These are phyloP conservation scores for Labia minor DNA, from an alignment of 2,888 invertebrate species.

Conservation along the genomic window DNA sequence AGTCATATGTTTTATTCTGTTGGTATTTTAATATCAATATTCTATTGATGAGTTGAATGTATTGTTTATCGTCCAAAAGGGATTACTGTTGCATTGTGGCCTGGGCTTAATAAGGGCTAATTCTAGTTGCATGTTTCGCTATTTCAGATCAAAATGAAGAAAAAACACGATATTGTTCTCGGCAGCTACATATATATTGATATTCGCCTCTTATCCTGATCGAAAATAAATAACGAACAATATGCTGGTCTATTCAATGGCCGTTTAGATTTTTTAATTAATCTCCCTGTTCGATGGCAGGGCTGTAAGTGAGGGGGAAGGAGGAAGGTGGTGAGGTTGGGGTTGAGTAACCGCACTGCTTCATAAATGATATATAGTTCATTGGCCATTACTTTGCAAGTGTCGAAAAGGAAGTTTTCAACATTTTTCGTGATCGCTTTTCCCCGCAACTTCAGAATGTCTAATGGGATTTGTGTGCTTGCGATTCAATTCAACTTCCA, in stretches of 20 bases:
- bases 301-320: no score
- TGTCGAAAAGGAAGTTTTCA: no score
- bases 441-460: no score
- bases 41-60: conserved; percentile 3
- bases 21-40: conserved; percentile 8
- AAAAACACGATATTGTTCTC: conserved; percentile 5
- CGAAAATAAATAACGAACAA: not conserved
- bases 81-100: conserved; percentile 1
- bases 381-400: no score
- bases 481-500: no score
- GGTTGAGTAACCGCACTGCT: no score
- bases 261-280: not conserved
- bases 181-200: not conserved
- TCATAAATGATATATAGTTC: no score
- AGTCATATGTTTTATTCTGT: not conserved
- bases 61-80: conserved; percentile 8
- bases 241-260: not conserved
- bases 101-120: conserved; percentile 13
- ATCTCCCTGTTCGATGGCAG: not conserved
- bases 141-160: not conserved
- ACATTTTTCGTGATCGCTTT: no score
- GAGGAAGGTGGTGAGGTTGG: no score
- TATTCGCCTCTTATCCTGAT: not conserved
- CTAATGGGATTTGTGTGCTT: no score
- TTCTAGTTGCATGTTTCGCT: conserved; percentile 8